Conservation (phyloP, 2,113 vertebrate genomes). For the Pteropus alecto region DNA sequence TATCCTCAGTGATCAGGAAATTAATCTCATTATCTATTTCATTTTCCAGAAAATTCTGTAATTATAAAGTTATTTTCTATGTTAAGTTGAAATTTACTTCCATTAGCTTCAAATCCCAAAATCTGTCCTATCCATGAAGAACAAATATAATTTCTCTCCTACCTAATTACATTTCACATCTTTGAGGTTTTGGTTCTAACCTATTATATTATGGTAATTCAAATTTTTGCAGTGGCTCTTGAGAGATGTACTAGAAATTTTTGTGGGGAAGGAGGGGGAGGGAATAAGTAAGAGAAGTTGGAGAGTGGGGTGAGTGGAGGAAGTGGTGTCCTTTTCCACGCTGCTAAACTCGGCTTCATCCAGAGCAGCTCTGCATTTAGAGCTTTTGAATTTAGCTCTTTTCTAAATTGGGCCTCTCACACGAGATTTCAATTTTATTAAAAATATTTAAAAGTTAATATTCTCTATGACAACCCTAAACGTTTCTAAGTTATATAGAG, state of each 20-base stretch:
- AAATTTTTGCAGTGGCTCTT: neutral
- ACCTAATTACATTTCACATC: neutral
- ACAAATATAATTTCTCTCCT: neutral
- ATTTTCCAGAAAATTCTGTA: neutral
- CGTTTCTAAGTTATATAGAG: neutral
- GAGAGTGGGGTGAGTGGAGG: neutral
- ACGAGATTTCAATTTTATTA: neutral
- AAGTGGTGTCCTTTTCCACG: neutral
- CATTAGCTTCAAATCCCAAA: neutral
- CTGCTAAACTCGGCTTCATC: neutral
- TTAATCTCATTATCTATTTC: neutral
- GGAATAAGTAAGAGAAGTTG: neutral
- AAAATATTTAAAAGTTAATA: neutral
- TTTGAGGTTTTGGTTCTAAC: neutral
- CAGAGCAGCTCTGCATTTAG: neutral
- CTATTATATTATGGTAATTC: neutral
- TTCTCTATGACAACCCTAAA: neutral
- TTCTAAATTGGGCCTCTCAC: neutral
- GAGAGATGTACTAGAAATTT: neutral
- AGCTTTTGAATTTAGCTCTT: neutral
- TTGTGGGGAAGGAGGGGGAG: neutral
- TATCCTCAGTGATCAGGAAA: neutral
- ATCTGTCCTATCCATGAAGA: neutral
- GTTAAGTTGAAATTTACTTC: neutral
- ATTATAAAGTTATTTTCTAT: neutral